Conservation (phyloP, 2,113 vertebrate species). For the Tachycineta bicolor region DNA sequence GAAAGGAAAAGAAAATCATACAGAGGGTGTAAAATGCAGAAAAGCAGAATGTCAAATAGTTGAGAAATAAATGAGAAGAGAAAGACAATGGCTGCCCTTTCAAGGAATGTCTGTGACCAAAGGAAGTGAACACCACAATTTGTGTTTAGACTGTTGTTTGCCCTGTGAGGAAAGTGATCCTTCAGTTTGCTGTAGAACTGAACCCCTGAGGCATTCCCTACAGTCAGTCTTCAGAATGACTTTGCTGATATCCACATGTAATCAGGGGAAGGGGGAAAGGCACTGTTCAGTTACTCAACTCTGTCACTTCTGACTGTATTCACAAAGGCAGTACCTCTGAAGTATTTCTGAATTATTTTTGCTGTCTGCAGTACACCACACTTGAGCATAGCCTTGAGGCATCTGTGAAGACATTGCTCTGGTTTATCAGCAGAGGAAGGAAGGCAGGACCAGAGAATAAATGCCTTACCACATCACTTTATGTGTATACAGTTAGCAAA, state of each 20-base stretch:
- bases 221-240: background rate
- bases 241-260: background rate
- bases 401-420: background rate
- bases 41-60: background rate
- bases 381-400: background rate
- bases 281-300: background rate
- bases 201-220: background rate
- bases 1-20: background rate
- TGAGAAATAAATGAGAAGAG: background rate
- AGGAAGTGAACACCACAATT: background rate
- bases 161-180: background rate
- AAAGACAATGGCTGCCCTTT: background rate
- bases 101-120: background rate
- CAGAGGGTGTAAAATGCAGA: background rate
- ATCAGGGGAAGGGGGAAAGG: background rate
- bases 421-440: background rate
- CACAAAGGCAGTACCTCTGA: background rate
- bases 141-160: background rate
- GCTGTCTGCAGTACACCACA: background rate
- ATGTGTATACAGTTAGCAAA: background rate
- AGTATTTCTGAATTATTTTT: background rate
- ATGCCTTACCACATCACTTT: background rate
- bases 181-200: background rate
- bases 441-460: background rate
- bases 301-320: background rate